Base-by-base conservation (phyloP, 2,888 invertebrate genomes). In the Volucella inanis region DNA sequence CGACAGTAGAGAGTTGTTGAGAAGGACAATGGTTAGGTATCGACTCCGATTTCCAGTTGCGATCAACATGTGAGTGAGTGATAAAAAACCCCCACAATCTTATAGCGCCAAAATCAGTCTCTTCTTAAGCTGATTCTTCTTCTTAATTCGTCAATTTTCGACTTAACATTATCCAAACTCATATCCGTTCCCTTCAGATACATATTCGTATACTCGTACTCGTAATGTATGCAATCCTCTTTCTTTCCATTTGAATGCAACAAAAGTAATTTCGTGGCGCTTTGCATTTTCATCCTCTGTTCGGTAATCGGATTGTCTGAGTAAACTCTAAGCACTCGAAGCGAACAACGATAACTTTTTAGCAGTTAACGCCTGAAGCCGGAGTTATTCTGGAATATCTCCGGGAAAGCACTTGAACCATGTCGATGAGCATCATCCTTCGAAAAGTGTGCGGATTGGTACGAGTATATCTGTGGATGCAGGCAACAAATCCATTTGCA, bases 221-320 rank as follows among this genome's bases (percentile, higher is more conserved):
- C 54, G 15, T 31, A 55, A 64, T 65, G 45, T 18, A 76, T 57
- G 57, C 59, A 65, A 41, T 64, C 47, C 76, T 64, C 43, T 76
- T 81, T 64, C 43, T 76, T 81, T 11, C 45, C 43, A 64, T 15
- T 71, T 49, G 10, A 18, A 76, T 71, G 52, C 70, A 82, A 80
- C 74, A 74, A 67, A 67, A 67, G 47, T 75, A 80, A 77, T 65
- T 65, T 81, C 45, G 50, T 52, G 76, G 57, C 43, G 57, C 50
- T 62, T 64, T 62, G 70, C 77, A 74, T 79, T 80, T 74, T 54
- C 65, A 11, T 38, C 59, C 57, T 49, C 14, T n/a, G 52, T 12
- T 47, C 49, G 49, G 31, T 41, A 77, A 82, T 82, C 71, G 50
- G 82, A 71, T 82, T 77, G 71, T 71, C 71, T 72, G 55, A 67